These are phyloP conservation scores for Epicauta chinensis DNA, from an alignment of 1,140 invertebrate species.

Conservation along the genomic window DNA sequence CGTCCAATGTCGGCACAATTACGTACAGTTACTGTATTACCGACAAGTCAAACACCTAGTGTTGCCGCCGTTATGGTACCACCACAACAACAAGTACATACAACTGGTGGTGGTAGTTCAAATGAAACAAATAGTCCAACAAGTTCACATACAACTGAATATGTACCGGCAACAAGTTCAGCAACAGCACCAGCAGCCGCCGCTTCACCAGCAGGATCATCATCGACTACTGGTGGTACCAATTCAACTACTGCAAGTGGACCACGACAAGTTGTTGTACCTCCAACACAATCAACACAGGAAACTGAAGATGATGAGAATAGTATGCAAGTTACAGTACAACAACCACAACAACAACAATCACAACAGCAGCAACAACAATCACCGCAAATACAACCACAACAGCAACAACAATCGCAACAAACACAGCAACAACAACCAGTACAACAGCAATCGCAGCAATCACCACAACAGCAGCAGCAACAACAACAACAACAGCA, in stretches of 20 bases:
- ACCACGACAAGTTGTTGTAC: slow-evolving; percentile 43
- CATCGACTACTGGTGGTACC: no score
- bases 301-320: slow-evolving; percentile 39
- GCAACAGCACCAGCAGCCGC: slow-evolving; percentile 29
- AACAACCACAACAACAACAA: slow-evolving; percentile 48
- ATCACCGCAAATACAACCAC: slow-evolving; percentile 42
- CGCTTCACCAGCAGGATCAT: slow-evolving; percentile 41
- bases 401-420: slow-evolving; percentile 48
- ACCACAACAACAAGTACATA: slow-evolving; percentile 55
- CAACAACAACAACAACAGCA: slow-evolving; percentile 48
- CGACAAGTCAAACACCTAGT: slow-evolving; percentile 51
- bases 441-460: slow-evolving; percentile 11
- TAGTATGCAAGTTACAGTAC: slow-evolving; percentile 30
- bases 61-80: slow-evolving; percentile 48
- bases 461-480: slow-evolving; percentile 44
- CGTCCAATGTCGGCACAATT: slow-evolving; percentile 76
- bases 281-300: slow-evolving; percentile 41
- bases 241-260: slow-evolving; percentile 42
- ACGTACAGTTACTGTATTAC: slow-evolving; percentile 72
- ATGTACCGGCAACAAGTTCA: slow-evolving; percentile 64
- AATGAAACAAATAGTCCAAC: slow-evolving; percentile 51
- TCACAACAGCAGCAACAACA: slow-evolving; percentile 57
- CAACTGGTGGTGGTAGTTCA: slow-evolving; percentile 42
- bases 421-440: slow-evolving; percentile 53
- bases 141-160: slow-evolving; percentile 55